phyloP scores from a whole-genome alignment of 2,888 invertebrate genomes.

The Drosophila falleni region DNA sequence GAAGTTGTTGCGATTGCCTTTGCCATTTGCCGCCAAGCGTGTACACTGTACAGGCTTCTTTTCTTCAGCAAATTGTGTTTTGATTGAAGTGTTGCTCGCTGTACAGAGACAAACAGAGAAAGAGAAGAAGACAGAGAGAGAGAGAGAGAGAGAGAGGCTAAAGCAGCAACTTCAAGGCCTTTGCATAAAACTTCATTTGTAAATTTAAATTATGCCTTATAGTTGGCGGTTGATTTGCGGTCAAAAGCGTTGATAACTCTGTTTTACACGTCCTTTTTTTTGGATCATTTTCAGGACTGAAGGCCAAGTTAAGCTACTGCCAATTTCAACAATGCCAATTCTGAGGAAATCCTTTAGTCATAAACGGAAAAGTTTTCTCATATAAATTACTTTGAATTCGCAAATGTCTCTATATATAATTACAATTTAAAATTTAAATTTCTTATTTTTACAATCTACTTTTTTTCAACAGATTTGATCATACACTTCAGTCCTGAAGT shows the following conservation, averaged over 20 bases:
- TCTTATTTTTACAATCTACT: not conserved
- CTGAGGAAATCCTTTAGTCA: not conserved
- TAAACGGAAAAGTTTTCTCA: not conserved
- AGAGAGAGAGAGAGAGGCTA: not conserved
- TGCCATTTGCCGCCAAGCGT: conserved; percentile 68
- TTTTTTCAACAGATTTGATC: no score
- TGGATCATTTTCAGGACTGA: conserved; percentile 1
- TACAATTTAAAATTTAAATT: not conserved
- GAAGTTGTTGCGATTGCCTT: conserved; percentile 58
- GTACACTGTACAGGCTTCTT: conserved; percentile 69
- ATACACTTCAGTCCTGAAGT: no score
- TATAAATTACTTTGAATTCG: not conserved
- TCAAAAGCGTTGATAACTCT: conserved; percentile 65
- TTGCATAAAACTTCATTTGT: conserved; percentile 59
- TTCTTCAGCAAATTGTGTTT: conserved; percentile 70
- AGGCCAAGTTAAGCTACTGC: not conserved
- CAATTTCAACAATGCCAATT: not conserved
- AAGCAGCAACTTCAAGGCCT: conserved; percentile 9
- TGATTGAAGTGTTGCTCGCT: conserved; percentile 69
- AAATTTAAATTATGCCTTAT: conserved; percentile 66
- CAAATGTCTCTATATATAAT: no score
- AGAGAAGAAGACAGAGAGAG: not conserved
- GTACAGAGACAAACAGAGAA: conserved; percentile 6
- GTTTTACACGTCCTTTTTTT: conserved; percentile 42
- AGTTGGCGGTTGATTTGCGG: conserved; percentile 55